Base-by-base conservation (phyloP, 2,888 invertebrate genomes). In the Bibio marci region DNA sequence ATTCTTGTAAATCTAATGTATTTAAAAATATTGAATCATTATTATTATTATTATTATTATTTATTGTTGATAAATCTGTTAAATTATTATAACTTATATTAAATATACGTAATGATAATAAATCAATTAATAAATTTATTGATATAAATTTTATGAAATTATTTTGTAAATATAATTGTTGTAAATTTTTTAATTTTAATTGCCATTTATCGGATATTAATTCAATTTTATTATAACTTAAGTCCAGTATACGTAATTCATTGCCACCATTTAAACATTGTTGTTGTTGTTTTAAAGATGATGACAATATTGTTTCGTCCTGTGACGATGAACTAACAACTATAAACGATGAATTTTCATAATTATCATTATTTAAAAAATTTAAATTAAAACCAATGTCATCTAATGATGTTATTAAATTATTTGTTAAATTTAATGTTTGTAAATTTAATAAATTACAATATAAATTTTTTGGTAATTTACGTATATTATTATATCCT, bases 391-490 rank as follows among this genome's bases (percentile, higher is more conserved):
- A 75, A 25, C 86, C 85, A 46, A 88, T 65, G 52, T 81, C 73
- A 46, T 80, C 79, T 12, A 85, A 71, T 44, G 79, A 79, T 50
- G 76, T 72, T 49, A 91, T 75, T 52, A 80, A 76, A 63, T 91
- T 91, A 44, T 76, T 68, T 30, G 88, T 88, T 53, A 90, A 67
- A 66, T 91, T 90, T 41, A 91, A 65, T 39, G 76, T 71, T 58
- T 82, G 82, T 41, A 88, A 67, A 63, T 82, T 85, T 49, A 76
- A 73, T 51, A 86, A 63, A 18, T 77, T 74, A 58, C 88, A 88
- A 48, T 87, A 76, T 49, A 75, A 73, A 46, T 77, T 79, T 43
- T 77, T 73, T 31, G 87, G 86, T 54, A 88, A 59, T 38, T 75
- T 73, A 50, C 80, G 72, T 49, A 90, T 72, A 64, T 86, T 86